Evolutionary conservation across 2,888 invertebrate species (phyloP).

Genomic region (Brassicogethes aeneus): DNA sequence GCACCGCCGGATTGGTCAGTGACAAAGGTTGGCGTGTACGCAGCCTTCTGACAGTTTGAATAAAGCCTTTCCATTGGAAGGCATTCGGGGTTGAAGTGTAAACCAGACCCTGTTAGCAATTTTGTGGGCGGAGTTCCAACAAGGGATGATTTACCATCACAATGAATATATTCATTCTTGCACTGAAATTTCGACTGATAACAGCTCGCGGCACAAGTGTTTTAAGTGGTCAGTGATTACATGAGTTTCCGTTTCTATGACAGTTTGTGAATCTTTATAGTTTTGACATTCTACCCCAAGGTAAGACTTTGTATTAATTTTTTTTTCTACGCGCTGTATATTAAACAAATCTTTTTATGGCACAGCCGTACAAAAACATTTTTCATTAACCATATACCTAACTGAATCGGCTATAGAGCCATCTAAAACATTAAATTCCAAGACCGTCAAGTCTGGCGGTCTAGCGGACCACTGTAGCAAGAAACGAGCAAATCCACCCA

Average conservation of each 20-base stretch:
- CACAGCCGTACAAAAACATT: too few relatives aligned
- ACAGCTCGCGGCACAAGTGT: slow-evolving; percentile 11
- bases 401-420: too few relatives aligned
- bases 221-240: neutral
- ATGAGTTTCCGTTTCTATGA: slow-evolving; percentile 1
- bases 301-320: too few relatives aligned
- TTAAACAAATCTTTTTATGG: too few relatives aligned
- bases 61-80: slow-evolving; percentile 30
- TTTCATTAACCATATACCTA: too few relatives aligned
- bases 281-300: too few relatives aligned
- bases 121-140: slow-evolving; percentile 31
- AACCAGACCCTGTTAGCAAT: slow-evolving; percentile 33
- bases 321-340: too few relatives aligned
- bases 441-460: too few relatives aligned
- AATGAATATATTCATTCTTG: slow-evolving; percentile 29
- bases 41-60: slow-evolving; percentile 19
- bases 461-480: too few relatives aligned
- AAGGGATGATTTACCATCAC: slow-evolving; percentile 29
- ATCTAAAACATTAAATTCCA: too few relatives aligned
- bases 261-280: slow-evolving; percentile 10
- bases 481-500: too few relatives aligned
- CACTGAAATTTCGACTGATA: slow-evolving; percentile 17
- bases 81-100: slow-evolving; percentile 33
- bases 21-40: slow-evolving; percentile 30
- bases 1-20: slow-evolving; percentile 31